Evolutionary conservation across 2,797 vertebrate genomes (phyloP).

Genomic region (Clarias fuscus): DNA sequence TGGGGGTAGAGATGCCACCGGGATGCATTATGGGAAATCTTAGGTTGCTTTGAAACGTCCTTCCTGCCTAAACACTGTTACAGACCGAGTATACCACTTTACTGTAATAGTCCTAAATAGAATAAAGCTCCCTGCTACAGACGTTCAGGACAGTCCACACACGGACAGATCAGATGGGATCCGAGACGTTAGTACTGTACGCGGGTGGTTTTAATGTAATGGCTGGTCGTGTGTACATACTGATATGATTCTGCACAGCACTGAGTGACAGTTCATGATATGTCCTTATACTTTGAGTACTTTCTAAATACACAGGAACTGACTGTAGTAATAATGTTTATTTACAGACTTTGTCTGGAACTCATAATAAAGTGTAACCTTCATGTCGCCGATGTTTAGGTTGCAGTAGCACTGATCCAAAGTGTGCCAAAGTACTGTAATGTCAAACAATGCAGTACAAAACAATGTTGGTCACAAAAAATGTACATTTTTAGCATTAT

Average conservation of each 20-base stretch:
- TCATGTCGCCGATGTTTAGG: neutral
- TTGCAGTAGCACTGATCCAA: neutral
- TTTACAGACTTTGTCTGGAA: neutral
- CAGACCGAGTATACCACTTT: no score
- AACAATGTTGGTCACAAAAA: no score
- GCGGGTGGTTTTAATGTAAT: no score
- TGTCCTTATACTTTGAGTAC: neutral
- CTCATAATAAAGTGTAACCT: neutral
- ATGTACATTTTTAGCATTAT: neutral
- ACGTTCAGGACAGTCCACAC: no score
- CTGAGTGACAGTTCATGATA: neutral
- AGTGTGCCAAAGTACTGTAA: neutral
- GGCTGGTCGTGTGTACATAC: neutral
- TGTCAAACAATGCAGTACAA: neutral
- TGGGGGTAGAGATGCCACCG: no score
- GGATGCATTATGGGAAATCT: no score
- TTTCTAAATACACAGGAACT: neutral
- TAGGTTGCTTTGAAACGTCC: no score
- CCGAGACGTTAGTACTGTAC: no score
- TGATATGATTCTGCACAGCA: neutral
- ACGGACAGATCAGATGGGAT: no score
- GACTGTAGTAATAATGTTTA: neutral
- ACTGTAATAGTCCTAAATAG: no score
- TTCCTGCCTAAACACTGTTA: no score
- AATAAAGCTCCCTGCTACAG: no score